Conservation (phyloP, 2,888 invertebrate genomes). For the Campoletis raptor region DNA sequence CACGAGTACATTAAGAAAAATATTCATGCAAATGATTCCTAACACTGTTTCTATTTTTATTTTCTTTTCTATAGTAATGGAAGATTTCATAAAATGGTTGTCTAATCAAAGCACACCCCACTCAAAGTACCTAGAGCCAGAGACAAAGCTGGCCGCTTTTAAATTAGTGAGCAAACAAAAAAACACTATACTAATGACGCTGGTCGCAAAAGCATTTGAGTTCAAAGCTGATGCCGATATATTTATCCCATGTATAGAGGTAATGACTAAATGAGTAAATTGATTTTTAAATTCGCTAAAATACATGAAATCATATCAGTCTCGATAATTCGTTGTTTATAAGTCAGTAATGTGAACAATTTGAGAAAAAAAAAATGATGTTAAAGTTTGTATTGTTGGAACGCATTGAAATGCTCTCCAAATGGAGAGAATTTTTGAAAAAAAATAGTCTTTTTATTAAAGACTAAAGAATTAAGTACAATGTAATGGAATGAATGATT, state of each 20-base stretch:
- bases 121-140: slow-evolving; percentile 85
- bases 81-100: slow-evolving; percentile 84
- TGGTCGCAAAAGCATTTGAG: slow-evolving; percentile 89
- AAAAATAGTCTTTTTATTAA: too few species aligned
- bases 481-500: neutral
- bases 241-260: slow-evolving; percentile 85
- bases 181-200: slow-evolving; percentile 87
- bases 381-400: neutral
- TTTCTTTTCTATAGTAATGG: slow-evolving; percentile 79
- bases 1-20: neutral
- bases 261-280: slow-evolving; percentile 48
- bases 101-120: slow-evolving; percentile 81
- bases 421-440: too few species aligned
- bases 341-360: too few species aligned
- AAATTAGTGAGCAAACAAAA: slow-evolving; percentile 90
- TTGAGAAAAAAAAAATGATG: too few species aligned
- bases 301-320: neutral
- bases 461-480: too few species aligned
- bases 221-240: slow-evolving; percentile 87
- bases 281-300: neutral
- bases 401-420: too few species aligned
- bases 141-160: slow-evolving; percentile 90
- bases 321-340: neutral
- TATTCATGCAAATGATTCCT: neutral
- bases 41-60: slow-evolving; percentile 35